Conservation (phyloP, 2,888 invertebrate species). For the Mamestra brassicae region DNA sequence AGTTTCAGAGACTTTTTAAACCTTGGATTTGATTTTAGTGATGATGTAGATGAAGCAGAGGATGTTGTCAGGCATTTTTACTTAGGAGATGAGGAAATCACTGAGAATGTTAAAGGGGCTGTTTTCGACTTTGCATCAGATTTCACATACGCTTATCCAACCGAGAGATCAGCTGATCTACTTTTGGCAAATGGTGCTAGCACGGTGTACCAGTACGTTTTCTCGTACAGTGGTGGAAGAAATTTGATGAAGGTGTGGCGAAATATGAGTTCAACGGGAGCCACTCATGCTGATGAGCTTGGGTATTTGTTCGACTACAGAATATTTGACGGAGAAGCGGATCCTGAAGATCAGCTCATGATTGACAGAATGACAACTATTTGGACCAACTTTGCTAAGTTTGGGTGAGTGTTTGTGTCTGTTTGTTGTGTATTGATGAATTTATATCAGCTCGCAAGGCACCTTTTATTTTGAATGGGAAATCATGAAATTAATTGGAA, state of each 20-base stretch:
- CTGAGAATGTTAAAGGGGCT: conserved; percentile 7
- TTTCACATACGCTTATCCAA: conserved; percentile 39
- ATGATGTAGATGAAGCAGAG: conserved; percentile 22
- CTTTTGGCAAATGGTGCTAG: conserved; percentile 32
- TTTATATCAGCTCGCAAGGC: not conserved
- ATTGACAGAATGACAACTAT: conserved; percentile 57
- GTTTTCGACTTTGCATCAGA: conserved; percentile 37
- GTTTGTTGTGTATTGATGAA: too few relatives aligned
- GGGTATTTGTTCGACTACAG: conserved; percentile 57
- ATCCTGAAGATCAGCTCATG: conserved; percentile 55
- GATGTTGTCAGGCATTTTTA: conserved; percentile 40
- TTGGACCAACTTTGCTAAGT: conserved; percentile 67
- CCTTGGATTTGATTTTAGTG: conserved; percentile 32
- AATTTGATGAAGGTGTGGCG: conserved; percentile 11
- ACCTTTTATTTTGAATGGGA: too few relatives aligned
- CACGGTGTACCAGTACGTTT: conserved; percentile 44
- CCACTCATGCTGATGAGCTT: conserved; percentile 58
- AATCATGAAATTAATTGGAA: too few relatives aligned
- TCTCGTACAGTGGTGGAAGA: conserved; percentile 46
- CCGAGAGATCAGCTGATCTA: conserved; percentile 25
- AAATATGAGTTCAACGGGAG: conserved; percentile 33
- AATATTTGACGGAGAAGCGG: conserved; percentile 15
- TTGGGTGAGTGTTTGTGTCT: conserved; percentile 24
- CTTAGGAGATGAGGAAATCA: conserved; percentile 46
- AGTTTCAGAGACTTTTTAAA: conserved; percentile 7